These are phyloP conservation scores for Seira sanloemensis DNA, from an alignment of 2,888 invertebrate species.

Conservation along the genomic window DNA sequence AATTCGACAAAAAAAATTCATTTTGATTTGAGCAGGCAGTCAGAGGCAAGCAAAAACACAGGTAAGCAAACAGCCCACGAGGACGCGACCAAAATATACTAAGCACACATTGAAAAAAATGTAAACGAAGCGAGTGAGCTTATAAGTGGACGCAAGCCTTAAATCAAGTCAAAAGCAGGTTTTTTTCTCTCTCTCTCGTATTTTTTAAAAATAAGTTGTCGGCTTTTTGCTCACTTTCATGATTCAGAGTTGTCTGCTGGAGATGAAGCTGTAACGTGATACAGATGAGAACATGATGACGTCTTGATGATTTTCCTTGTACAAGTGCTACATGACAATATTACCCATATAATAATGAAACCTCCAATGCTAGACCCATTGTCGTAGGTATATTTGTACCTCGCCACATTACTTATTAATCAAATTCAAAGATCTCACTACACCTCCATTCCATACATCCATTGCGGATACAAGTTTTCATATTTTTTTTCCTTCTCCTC, in stretches of 20 bases:
- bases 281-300: not conserved
- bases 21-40: conserved; percentile 16
- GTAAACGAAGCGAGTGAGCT: conserved; percentile 14
- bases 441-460: too few species aligned
- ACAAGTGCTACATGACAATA: conserved; percentile 3
- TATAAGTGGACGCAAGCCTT: conserved; percentile 11
- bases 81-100: conserved; percentile 13
- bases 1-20: not conserved
- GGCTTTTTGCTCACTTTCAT: conserved; percentile 2
- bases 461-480: too few species aligned
- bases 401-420: not conserved
- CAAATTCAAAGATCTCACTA: not conserved
- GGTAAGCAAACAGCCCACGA: conserved; percentile 10
- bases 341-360: not conserved
- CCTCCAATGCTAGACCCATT: not conserved
- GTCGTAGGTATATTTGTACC: conserved; percentile 1
- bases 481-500: too few species aligned
- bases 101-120: not conserved
- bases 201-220: conserved; percentile 2
- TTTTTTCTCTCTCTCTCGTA: not conserved
- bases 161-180: conserved; percentile 16
- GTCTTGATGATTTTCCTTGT: not conserved
- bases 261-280: not conserved
- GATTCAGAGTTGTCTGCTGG: not conserved
- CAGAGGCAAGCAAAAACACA: conserved; percentile 14